Evolutionary conservation across 2,888 invertebrate genomes (phyloP).

Genomic region (Thyatira batis): DNA sequence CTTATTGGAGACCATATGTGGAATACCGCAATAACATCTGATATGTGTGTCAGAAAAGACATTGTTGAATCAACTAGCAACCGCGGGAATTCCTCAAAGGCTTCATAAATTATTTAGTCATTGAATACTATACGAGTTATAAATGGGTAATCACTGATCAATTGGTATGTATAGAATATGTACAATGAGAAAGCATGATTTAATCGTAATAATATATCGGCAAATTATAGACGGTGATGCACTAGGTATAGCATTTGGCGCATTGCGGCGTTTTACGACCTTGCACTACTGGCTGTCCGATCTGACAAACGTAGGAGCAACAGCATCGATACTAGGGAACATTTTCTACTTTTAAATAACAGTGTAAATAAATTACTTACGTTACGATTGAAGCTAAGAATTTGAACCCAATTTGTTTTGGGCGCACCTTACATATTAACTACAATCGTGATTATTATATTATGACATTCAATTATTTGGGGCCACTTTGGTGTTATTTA

Average conservation of each 20-base stretch:
- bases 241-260: constrained; percentile 4
- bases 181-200: too few species aligned
- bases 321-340: neutral
- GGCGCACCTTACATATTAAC: too few species aligned
- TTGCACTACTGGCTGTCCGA: constrained; percentile 3
- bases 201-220: neutral
- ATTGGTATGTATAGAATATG: neutral
- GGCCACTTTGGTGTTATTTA: too few species aligned
- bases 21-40: too few species aligned
- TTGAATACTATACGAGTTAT: neutral
- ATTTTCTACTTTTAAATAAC: neutral
- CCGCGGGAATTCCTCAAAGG: too few species aligned
- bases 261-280: constrained; percentile 10
- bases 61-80: neutral
- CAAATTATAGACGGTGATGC: neutral
- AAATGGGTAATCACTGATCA: neutral
- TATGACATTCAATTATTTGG: too few species aligned
- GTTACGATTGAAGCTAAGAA: too few species aligned
- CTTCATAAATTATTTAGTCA: too few species aligned
- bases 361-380: too few species aligned
- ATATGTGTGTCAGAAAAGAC: neutral
- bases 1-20: too few species aligned
- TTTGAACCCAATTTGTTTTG: too few species aligned
- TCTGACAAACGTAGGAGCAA: neutral
- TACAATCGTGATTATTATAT: too few species aligned